phyloP scores from a whole-genome alignment of 2,888 invertebrate genomes.

The Oscheius sp. region DNA sequence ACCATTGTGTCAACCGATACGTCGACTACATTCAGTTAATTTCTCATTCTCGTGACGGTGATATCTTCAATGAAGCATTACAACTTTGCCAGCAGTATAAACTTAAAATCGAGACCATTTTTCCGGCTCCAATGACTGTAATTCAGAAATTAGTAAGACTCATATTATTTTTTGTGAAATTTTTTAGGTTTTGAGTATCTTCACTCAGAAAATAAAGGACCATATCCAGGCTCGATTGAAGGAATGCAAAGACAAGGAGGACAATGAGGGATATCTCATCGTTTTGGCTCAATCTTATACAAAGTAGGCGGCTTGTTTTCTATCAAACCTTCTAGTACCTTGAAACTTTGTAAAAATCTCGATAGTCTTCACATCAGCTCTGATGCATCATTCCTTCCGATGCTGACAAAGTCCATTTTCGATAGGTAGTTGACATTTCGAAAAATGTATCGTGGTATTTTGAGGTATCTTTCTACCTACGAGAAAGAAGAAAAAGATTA shows the following conservation, averaged over 20 bases:
- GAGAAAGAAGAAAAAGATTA: conserved; percentile 78
- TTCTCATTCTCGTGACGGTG: conserved; percentile 76
- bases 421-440: conserved; percentile 78
- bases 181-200: conserved; percentile 80
- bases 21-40: conserved; percentile 91
- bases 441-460: conserved; percentile 44
- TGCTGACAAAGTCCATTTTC: conserved; percentile 84
- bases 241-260: conserved; percentile 76
- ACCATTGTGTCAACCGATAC: conserved; percentile 93
- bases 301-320: conserved; percentile 75
- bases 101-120: conserved; percentile 81
- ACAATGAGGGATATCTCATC: conserved; percentile 86
- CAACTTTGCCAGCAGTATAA: conserved; percentile 87
- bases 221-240: conserved; percentile 83
- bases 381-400: conserved; percentile 82
- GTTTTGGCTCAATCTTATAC: conserved; percentile 89
- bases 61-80: conserved; percentile 88
- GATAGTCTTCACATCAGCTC: conserved; percentile 81
- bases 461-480: conserved; percentile 34
- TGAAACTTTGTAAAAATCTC: conserved; percentile 81
- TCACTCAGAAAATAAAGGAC: conserved; percentile 83
- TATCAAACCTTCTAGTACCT: conserved; percentile 76
- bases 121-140: conserved; percentile 92
- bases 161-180: neutral
- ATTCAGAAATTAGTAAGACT: conserved; percentile 92